Evolutionary conservation across 2,113 vertebrate species (phyloP).

Genomic region (Fulmarus glacialis): DNA sequence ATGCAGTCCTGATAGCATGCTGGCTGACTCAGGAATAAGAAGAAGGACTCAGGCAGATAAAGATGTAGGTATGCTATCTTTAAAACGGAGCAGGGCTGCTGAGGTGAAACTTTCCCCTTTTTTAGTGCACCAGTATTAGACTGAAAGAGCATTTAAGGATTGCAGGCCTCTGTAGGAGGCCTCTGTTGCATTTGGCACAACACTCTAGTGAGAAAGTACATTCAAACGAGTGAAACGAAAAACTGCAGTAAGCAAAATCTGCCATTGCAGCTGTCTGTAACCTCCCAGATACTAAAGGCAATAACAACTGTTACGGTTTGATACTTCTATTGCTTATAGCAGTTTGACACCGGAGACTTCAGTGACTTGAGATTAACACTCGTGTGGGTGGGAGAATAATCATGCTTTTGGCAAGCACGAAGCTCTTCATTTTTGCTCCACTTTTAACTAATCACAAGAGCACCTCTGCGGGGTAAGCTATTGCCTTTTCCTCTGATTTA

Average conservation of each 20-base stretch:
- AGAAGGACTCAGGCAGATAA: background rate
- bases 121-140: background rate
- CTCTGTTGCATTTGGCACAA: background rate
- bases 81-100: background rate
- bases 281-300: background rate
- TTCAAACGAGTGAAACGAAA: background rate
- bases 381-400: background rate
- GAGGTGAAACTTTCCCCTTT: background rate
- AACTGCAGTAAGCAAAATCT: background rate
- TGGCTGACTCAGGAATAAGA: background rate
- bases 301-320: background rate
- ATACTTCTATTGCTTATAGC: background rate
- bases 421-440: background rate
- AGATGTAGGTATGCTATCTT: background rate
- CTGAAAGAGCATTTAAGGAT: background rate
- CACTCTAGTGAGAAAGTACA: background rate
- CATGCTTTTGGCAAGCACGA: background rate
- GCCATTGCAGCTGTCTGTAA: background rate
- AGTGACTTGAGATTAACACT: background rate
- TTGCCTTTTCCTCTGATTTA: background rate
- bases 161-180: background rate
- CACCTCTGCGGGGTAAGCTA: fast-evolving
- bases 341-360: background rate
- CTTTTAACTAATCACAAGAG: background rate
- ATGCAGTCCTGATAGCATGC: background rate